Conservation (phyloP, 2,113 vertebrate species). For the Aix galericulata region DNA sequence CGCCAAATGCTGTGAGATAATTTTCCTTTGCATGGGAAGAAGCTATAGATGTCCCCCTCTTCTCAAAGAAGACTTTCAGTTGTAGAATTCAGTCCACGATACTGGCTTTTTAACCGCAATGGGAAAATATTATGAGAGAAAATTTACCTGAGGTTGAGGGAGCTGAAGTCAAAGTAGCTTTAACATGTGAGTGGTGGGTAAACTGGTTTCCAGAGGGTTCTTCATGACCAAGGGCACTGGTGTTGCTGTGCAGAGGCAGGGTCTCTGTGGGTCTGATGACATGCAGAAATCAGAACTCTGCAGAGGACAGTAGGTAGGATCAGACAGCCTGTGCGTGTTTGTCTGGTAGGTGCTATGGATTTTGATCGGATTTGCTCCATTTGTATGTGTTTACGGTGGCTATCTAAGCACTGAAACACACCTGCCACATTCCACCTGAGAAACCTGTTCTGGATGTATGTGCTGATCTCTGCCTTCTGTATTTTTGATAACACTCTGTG, state of each 20-base stretch:
- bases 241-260: not conserved
- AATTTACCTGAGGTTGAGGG: not conserved
- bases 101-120: not conserved
- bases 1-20: fast-evolving
- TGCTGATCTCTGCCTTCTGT: not conserved
- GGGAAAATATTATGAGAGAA: not conserved
- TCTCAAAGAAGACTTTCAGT: not conserved
- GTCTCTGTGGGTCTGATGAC: not conserved
- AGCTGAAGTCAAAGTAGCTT: not conserved
- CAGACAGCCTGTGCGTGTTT: fast-evolving
- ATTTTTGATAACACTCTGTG: fast-evolving
- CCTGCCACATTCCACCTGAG: fast-evolving
- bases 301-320: fast-evolving
- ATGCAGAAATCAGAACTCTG: not conserved
- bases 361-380: fast-evolving
- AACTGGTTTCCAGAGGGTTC: not conserved
- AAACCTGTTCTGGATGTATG: too few relatives aligned
- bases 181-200: fast-evolving
- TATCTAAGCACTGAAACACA: not conserved
- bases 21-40: not conserved
- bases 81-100: not conserved
- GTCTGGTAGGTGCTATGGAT: fast-evolving
- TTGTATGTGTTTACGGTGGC: fast-evolving
- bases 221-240: fast-evolving
- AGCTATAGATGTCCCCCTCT: fast-evolving